Evolutionary conservation across 2,113 vertebrate genomes (phyloP), one percentile per base, ranked within the genome.

Genomic region (Leptobrachium ailaonicum): DNA sequence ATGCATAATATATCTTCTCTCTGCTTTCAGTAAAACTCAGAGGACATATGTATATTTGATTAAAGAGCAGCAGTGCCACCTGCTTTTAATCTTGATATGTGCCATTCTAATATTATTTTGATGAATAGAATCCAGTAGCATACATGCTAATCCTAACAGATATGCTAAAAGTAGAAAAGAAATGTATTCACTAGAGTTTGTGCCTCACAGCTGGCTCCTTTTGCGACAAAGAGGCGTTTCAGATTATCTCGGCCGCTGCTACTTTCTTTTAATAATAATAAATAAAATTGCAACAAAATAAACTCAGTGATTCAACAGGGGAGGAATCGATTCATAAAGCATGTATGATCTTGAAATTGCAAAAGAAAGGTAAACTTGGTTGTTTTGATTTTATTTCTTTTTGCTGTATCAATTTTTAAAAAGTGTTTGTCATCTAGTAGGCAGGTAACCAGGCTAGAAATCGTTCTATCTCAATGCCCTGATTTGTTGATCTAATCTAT

Each of bases 11-110:
- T 50, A 50, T 75, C 56, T 42, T 8, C 6, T 68, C 5, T 10
- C 3, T 71, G 68, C 60, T 62, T n/a, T 62, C 42, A 45, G 20
- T 74, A 60, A 60, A 68, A 47, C 20, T 67, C 14, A 62, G n/a
- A 53, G n/a, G 12, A 20, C 67, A 20, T 60, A 11, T 56, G 41
- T 68, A 68, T 11, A 11, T n/a, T 62, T 43, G 67, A 63, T 54
- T 4, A 60, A 54, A 75, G 72, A 11, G 7, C 66, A 6, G 71
- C 66, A 81, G 64, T 62, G 72, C 79, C 72, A 69, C 72, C 79
- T 81, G 58, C 79, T 43, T 81, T 41, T 62, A 2, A 3, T 43
- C 13, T 41, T 75, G 6, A 71, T 41, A 40, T 41, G 66, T 71
- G 43, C 41, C 44, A 47, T 9, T 77, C 41, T 40, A 42, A 60